Evolutionary conservation across 2,113 vertebrate genomes (phyloP), one percentile per base, ranked within the genome.

Genomic region (Xenotilapia flavipinnis): DNA sequence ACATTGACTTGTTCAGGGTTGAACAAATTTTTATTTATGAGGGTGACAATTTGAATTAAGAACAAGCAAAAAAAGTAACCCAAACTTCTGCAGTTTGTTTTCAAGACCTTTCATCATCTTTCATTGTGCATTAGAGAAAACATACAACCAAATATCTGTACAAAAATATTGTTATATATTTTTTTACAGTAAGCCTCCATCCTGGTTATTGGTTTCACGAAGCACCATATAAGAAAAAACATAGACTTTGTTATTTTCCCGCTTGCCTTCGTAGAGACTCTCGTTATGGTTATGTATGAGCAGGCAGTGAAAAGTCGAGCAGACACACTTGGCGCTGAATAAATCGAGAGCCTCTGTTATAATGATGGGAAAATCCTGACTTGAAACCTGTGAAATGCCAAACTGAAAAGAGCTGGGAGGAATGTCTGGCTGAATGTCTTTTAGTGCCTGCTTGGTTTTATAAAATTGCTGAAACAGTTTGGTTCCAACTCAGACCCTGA

Each of bases 391-490:
- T 49, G 83, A 87, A 91, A 89, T 84, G 82, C 79, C 65, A 80
- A 89, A 86, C 70, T 33, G 80, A 91, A 79, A 53, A 21, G 79
- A 62, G 65, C 85, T 65, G 68, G 77, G 83, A 84, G 86, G 83
- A 89, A 85, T 83, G 79, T 84, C 58, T 87, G 85, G 56, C 77
- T 79, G 33, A 84, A 84, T 83, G 79, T 31, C 65, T 80, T 60
- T 88, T 26, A 70, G 73, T 84, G 89, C 90, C 86, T 87, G 86
- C 83, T 83, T 88, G 86, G 85, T 87, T 93, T 90, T 80, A 90
- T 91, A 80, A 93, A 90, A 88, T 83, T 33, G 49, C 56, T 65
- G 68, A 84, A 85, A 79, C 55, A 12, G 82, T 75, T 85, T 36
- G 90, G 84, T 80, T 91, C 80, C 85, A 90, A 51, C 36, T 86